A percentile compares a stretch with the other conserved stretches of the same genome.
Evolutionary conservation across 1,140 invertebrate species (phyloP).

Genomic region (Aradophagus sp.): DNA sequence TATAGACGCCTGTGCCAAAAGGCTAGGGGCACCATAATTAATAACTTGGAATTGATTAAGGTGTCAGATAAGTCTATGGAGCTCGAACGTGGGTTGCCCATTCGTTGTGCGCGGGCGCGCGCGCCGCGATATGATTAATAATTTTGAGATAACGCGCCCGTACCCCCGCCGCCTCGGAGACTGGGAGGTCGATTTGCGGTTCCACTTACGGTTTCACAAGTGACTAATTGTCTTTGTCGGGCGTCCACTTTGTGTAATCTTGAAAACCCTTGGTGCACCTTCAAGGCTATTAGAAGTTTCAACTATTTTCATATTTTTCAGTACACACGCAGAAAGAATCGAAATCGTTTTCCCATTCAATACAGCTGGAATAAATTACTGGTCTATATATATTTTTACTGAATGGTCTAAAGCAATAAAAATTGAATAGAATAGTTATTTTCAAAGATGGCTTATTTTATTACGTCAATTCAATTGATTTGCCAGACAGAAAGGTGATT

Average conservation of each 20-base stretch:
- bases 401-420: no score
- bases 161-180: slow-evolving; percentile 49
- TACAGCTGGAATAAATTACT: no score
- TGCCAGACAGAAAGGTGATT: no score
- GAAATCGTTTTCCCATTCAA: no score
- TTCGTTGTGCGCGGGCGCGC: slow-evolving; percentile 55
- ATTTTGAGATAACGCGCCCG: slow-evolving; percentile 70
- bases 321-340: no score
- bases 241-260: slow-evolving; percentile 58
- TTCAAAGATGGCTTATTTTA: no score
- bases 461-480: no score
- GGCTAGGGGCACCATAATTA: slow-evolving; percentile 68
- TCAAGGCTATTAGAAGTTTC: neutral
- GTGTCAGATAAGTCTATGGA: slow-evolving; percentile 70
- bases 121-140: slow-evolving; percentile 72
- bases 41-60: slow-evolving; percentile 74
- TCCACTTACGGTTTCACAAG: slow-evolving; percentile 71
- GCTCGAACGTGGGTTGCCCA: slow-evolving; percentile 58
- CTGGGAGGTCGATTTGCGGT: slow-evolving; percentile 66
- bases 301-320: no score
- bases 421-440: no score
- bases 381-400: no score
- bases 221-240: slow-evolving; percentile 68
- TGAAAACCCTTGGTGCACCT: slow-evolving; percentile 19
- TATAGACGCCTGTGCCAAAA: slow-evolving; percentile 58